Percentiles rank a stretch among this genome's conserved stretches.
phyloP scores from a whole-genome alignment of 2,888 invertebrate species.

The Eupelmus urozonus region DNA sequence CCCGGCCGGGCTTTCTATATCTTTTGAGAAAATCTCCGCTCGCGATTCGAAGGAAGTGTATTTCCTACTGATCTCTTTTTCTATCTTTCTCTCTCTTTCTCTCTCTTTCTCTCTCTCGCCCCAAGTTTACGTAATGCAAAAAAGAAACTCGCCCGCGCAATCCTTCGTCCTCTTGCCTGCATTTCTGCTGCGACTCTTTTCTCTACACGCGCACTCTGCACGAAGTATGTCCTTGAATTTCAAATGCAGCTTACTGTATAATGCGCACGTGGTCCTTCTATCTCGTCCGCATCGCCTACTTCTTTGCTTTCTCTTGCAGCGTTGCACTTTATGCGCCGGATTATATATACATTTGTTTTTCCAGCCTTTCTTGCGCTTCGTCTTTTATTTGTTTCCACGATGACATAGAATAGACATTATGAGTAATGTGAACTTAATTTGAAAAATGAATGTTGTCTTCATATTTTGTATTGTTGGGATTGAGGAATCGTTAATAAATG shows the following conservation, averaged over 20 bases:
- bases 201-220: slow-evolving; percentile 7
- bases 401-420: no score
- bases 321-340: slow-evolving; percentile 14
- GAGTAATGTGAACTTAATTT: no score
- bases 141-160: slow-evolving; percentile 6
- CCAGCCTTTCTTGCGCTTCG: not conserved
- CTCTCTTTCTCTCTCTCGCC: not conserved
- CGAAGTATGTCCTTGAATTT: slow-evolving; percentile 53
- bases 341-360: slow-evolving; percentile 8
- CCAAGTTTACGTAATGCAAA: slow-evolving; percentile 41
- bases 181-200: slow-evolving; percentile 19
- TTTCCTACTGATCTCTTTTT: slow-evolving; percentile 28
- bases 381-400: not conserved
- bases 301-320: not conserved
- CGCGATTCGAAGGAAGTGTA: slow-evolving; percentile 21
- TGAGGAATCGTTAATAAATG: no score
- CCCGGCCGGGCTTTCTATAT: slow-evolving; percentile 8
- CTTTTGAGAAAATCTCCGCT: slow-evolving; percentile 22
- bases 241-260: slow-evolving; percentile 45
- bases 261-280: slow-evolving; percentile 38
- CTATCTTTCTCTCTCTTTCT: not conserved
- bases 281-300: slow-evolving; percentile 32
- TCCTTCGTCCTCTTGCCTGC: not conserved
- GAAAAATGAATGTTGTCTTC: no score
- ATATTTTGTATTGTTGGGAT: no score